Conservation (phyloP, 2,888 invertebrate genomes). For the Mesoligia furuncula region DNA sequence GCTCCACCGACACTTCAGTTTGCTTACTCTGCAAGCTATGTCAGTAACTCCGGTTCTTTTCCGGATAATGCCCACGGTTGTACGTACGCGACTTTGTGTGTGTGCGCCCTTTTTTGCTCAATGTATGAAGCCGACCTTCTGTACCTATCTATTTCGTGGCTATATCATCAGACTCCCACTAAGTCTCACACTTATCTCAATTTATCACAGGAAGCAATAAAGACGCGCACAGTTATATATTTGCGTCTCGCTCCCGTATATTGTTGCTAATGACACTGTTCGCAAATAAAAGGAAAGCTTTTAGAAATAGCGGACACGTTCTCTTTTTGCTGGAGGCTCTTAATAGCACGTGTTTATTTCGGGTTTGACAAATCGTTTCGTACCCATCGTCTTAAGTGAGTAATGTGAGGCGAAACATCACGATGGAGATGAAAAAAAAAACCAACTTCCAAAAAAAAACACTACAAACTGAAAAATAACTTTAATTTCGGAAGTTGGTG, state of each 20-base stretch:
- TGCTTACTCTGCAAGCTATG: neutral
- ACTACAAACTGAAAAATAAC: too few relatives aligned
- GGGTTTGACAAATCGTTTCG: conserved; percentile 70
- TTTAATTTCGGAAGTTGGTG: too few relatives aligned
- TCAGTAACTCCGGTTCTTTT: neutral
- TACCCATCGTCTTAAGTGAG: conserved; percentile 2
- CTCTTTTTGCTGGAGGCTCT: conserved; percentile 63
- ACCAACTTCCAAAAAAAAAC: too few relatives aligned
- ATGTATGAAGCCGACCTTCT: neutral
- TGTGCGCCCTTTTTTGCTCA: neutral
- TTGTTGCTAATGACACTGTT: conserved; percentile 81
- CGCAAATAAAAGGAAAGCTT: conserved; percentile 78
- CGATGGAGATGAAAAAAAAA: neutral
- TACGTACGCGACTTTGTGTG: neutral
- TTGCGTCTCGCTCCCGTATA: conserved; percentile 75
- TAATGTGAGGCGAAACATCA: neutral
- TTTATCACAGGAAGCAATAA: conserved; percentile 84
- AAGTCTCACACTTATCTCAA: conserved; percentile 74
- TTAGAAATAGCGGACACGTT: conserved; percentile 76
- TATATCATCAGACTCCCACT: conserved; percentile 54
- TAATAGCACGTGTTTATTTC: conserved; percentile 73
- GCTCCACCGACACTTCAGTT: neutral
- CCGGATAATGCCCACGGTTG: too few relatives aligned
- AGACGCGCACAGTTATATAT: conserved; percentile 78
- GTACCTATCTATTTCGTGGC: neutral